Base-by-base conservation (phyloP, 2,797 vertebrate genomes). In the Falco biarmicus region DNA sequence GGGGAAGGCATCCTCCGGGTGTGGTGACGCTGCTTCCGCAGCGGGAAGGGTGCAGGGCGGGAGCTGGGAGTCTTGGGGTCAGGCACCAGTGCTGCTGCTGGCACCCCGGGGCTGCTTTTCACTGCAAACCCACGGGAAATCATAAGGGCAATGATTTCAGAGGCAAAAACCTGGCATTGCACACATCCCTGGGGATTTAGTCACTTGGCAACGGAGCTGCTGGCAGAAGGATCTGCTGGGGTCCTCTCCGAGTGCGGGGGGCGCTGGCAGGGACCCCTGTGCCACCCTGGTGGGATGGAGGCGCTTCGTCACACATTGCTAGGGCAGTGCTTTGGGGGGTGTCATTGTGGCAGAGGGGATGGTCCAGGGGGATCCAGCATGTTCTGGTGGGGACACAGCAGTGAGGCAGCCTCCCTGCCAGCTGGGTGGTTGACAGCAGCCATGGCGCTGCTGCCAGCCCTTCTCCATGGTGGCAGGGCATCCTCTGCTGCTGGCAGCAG, bases 231-330 rank as follows among this genome's bases (percentile, higher is more conserved):
- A 71, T 60, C 54, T 82, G n/a, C 31, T 57, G 59, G 54, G 20
- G 29, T 91, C 21, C 22, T 64, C 31, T 54, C 34, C 4, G 13
- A 86, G 54, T 4, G 43, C 0, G 0, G 17, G n/a, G n/a, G 56
- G 39, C 34, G 12, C 32, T 82, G 1, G 0, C 26, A 8, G 63
- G 26, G 56, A 34, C 41, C 50, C 16, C 0, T 1, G 16, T 78
- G 39, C 61, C 48, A 18, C 19, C 21, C 6, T 1, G 1, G 29
- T 41, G 39, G 41, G 39, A 24, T 73, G 60, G 48, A 24, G 6
- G 24, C 10, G 5, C 21, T 45, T 26, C 56, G 43, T 61, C 2
- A 0, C 0, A 0, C 31, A 3, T 84, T 5, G 0, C 28, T 22
- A 50, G 29, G n/a, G 41, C 73, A 5, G 4, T 4, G 6, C 17